These are phyloP conservation scores for Calyptomena viridis DNA, from an alignment of 2,113 vertebrate species.

Conservation along the genomic window DNA sequence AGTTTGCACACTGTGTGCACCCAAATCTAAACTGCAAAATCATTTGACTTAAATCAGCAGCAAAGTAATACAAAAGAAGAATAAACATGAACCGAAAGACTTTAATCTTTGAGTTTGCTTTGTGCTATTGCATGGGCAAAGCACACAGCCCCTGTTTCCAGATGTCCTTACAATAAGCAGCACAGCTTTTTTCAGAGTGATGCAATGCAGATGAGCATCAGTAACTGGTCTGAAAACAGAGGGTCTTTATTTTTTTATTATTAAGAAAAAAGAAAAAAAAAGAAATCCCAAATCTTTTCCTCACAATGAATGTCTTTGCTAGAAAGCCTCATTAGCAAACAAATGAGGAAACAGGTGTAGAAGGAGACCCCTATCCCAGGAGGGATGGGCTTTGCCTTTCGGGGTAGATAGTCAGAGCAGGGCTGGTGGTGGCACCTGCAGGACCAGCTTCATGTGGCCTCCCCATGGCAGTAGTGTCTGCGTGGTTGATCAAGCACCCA, in stretches of 20 bases:
- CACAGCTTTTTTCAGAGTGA: not conserved
- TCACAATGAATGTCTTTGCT: not conserved
- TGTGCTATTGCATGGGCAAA: not conserved
- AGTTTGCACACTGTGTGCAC: not conserved
- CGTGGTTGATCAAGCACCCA: not conserved
- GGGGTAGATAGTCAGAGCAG: not conserved
- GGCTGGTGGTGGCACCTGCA: not conserved
- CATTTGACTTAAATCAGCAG: not conserved
- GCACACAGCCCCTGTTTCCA: not conserved
- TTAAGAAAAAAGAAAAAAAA: not conserved
- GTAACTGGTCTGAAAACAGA: not conserved
- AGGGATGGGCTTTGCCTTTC: not conserved
- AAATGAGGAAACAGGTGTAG: not conserved
- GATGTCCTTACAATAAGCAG: not conserved
- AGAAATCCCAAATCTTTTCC: not conserved
- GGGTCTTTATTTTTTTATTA: not conserved
- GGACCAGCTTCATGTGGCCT: not conserved
- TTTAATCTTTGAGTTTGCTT: not conserved
- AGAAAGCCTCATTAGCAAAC: not conserved
- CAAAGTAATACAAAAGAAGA: not conserved
- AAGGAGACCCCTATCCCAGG: not conserved
- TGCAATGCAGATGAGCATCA: not conserved
- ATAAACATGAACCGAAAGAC: not conserved
- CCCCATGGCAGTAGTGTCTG: not conserved
- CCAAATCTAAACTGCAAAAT: not conserved